These are phyloP conservation scores for Thalpophila matura DNA, from an alignment of 2,888 invertebrate species.

Conservation along the genomic window DNA sequence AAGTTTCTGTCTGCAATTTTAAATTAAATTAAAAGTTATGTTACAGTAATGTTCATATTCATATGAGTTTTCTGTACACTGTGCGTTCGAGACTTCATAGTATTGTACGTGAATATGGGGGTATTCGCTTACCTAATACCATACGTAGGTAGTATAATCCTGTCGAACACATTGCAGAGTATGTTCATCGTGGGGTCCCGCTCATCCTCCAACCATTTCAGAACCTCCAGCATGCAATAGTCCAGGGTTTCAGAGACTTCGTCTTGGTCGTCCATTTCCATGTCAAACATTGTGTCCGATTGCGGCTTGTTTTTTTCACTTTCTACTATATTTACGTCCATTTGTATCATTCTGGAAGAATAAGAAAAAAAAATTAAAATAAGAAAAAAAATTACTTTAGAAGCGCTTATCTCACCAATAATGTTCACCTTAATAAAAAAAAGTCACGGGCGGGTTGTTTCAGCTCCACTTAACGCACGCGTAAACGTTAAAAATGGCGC, in stretches of 20 bases:
- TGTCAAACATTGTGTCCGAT: conserved; percentile 88
- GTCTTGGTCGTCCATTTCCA: conserved; percentile 89
- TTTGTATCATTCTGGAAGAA: conserved; percentile 92
- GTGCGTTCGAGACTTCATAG: too few relatives aligned
- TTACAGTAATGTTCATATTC: too few relatives aligned
- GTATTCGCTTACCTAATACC: conserved; percentile 91
- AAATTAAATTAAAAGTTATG: too few relatives aligned
- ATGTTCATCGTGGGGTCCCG: conserved; percentile 91
- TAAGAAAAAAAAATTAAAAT: background rate
- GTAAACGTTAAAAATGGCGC: too few relatives aligned
- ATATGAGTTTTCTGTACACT: too few relatives aligned
- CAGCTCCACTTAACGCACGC: too few relatives aligned
- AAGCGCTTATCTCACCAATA: too few relatives aligned
- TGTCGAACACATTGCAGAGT: conserved; percentile 94
- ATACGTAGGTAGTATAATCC: conserved; percentile 95
- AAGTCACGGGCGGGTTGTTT: too few relatives aligned
- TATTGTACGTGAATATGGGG: too few relatives aligned
- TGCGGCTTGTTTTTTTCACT: conserved; percentile 80
- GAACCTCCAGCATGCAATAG: conserved; percentile 93
- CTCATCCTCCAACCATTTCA: conserved; percentile 92
- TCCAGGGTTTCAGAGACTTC: conserved; percentile 92
- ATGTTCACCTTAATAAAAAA: too few relatives aligned
- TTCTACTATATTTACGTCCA: conserved; percentile 93
- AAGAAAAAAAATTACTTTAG: too few relatives aligned
- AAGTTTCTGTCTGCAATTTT: too few relatives aligned